Evolutionary conservation across 2,113 vertebrate species (phyloP), one percentile per base, ranked within the genome.

Genomic region (Choloepus hoffmanni): DNA sequence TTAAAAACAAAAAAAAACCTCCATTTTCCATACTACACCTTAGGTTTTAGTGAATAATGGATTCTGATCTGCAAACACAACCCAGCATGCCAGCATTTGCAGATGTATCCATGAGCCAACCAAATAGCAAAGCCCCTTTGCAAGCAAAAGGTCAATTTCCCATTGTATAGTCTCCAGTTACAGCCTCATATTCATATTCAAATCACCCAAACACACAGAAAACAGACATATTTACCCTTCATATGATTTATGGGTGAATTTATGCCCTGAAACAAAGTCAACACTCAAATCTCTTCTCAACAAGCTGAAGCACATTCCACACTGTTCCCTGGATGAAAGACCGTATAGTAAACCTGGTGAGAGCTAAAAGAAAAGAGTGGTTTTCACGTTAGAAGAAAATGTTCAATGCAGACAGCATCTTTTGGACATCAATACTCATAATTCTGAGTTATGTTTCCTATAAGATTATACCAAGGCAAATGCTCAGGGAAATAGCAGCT

Each of bases 121-220:
- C 55, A 92, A 93, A 97, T 48, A 97, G 94, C 92, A 97, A 96
- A 90, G 82, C 85, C 96, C 83, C 92, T 97, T 96, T 95, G 63
- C 86, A 97, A 97, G 96, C 68, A 82, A 98, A 97, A 98, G 96
- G 92, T 98, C 97, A 96, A 12, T 77, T 97, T 97, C 97, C 60
- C 96, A 94, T 90, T 88, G 94, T 97, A 93, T 96, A 94, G 48
- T 82, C 94, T 97, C 72, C 78, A 95, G 88, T 79, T 83, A 90
- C 73, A 95, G 90, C 89, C 77, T 92, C 63, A n/a, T n/a, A 72
- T 93, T 94, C 84, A 83, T 94, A 92, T 79, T 95, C 72, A 95
- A 95, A 92, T 95, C 94, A 84, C 33, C 63, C 78, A 85, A 95
- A 90, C 77, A 86, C 68, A 78, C 43, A 92, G 88, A 97, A 92